Conservation (phyloP, 2,113 vertebrate genomes). For the Vicugna pacos region DNA sequence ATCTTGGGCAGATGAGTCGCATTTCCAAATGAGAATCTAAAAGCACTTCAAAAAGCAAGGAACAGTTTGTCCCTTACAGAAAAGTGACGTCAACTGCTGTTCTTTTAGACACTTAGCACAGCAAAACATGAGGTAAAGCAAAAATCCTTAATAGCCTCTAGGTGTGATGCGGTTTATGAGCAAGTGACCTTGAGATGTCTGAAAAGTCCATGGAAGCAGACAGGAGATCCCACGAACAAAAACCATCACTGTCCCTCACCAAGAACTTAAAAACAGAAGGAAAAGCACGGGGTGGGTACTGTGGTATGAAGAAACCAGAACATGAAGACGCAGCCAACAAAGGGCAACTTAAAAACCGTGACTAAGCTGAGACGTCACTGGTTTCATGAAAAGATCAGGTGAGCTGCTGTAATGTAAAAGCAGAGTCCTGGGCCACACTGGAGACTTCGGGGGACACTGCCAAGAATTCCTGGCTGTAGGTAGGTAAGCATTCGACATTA, state of each 20-base stretch:
- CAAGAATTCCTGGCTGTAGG: background rate
- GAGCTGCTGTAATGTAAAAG: background rate
- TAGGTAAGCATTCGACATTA: background rate
- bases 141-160: background rate
- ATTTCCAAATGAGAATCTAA: background rate
- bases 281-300: background rate
- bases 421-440: background rate
- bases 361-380: background rate
- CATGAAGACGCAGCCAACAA: background rate
- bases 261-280: background rate
- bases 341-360: background rate
- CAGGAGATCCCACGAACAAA: background rate
- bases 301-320: background rate
- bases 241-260: background rate
- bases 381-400: conserved; percentile 3
- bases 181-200: background rate
- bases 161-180: background rate
- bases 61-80: background rate
- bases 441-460: background rate
- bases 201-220: background rate
- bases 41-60: conserved; percentile 39
- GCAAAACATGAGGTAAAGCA: conserved; percentile 25
- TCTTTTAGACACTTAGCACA: background rate
- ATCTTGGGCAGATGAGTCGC: conserved; percentile 28
- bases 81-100: background rate